Evolutionary conservation across 2,113 vertebrate genomes (phyloP).

Genomic region (Dermatemys mawii): DNA sequence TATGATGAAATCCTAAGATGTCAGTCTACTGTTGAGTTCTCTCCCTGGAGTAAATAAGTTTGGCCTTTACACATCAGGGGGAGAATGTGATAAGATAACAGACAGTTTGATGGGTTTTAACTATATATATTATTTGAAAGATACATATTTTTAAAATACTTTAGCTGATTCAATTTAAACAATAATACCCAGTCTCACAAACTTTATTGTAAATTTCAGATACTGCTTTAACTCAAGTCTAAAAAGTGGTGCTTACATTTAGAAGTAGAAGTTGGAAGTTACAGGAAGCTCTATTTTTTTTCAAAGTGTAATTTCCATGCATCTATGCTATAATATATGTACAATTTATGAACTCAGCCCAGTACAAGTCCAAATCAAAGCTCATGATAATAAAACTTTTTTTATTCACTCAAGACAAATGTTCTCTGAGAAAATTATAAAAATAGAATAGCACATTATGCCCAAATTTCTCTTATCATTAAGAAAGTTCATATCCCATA

Average conservation of each 20-base stretch:
- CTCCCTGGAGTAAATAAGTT: not conserved
- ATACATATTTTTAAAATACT: not conserved
- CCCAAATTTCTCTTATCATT: not conserved
- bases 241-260: not conserved
- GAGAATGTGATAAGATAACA: not conserved
- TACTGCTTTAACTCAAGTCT: not conserved
- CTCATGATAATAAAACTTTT: not conserved
- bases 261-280: not conserved
- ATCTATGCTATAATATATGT: not conserved
- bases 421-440: not conserved
- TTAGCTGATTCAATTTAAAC: not conserved
- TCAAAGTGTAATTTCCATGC: not conserved
- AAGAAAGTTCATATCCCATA: not conserved
- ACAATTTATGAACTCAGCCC: not conserved
- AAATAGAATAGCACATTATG: not conserved
- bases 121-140: not conserved
- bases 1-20: not conserved
- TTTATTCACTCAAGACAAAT: not conserved
- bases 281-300: not conserved
- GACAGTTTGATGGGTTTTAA: rapidly evolving
- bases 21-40: not conserved
- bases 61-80: rapidly evolving
- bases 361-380: not conserved
- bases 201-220: not conserved
- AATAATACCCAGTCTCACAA: not conserved